Percentiles rank a stretch among this genome's conserved stretches.
phyloP scores from a whole-genome alignment of 2,888 invertebrate genomes.

The Leucoma salicis region DNA sequence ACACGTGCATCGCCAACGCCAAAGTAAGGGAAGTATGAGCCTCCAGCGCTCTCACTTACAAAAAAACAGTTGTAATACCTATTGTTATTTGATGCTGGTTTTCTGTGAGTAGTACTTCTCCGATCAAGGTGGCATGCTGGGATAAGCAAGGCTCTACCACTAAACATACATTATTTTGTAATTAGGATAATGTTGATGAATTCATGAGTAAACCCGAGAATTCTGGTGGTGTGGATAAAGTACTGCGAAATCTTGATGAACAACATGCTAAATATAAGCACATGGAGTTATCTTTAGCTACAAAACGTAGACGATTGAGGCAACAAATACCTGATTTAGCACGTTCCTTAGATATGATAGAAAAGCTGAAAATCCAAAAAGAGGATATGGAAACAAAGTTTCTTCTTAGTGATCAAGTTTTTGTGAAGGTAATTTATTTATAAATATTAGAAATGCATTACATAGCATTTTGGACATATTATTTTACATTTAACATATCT shows the following conservation, averaged over 20 bases:
- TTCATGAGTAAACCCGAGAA: conserved; percentile 94
- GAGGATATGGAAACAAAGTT: conserved; percentile 93
- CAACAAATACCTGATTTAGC: conserved; percentile 97
- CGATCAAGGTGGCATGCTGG: too few species aligned
- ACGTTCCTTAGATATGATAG: conserved; percentile 94
- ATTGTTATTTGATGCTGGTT: too few species aligned
- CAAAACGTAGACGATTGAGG: conserved; percentile 92
- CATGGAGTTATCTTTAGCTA: conserved; percentile 95
- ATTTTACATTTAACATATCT: not conserved
- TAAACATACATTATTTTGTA: conserved; percentile 14
- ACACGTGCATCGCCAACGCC: too few species aligned
- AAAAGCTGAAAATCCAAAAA: conserved; percentile 91
- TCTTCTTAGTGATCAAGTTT: conserved; percentile 95
- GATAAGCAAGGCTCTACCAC: too few species aligned
- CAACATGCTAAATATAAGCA: conserved; percentile 98
- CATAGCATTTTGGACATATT: too few species aligned
- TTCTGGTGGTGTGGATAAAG: conserved; percentile 91
- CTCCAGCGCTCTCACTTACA: too few species aligned
- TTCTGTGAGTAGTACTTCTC: too few species aligned
- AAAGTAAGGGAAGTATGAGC: too few species aligned
- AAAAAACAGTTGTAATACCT: too few species aligned
- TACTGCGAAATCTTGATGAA: conserved; percentile 93
- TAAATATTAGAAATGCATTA: too few species aligned
- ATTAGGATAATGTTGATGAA: conserved; percentile 96
- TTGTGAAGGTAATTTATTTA: conserved; percentile 83